These are phyloP conservation scores for Saccostrea cuccullata DNA, from an alignment of 1,140 invertebrate species.

Conservation along the genomic window DNA sequence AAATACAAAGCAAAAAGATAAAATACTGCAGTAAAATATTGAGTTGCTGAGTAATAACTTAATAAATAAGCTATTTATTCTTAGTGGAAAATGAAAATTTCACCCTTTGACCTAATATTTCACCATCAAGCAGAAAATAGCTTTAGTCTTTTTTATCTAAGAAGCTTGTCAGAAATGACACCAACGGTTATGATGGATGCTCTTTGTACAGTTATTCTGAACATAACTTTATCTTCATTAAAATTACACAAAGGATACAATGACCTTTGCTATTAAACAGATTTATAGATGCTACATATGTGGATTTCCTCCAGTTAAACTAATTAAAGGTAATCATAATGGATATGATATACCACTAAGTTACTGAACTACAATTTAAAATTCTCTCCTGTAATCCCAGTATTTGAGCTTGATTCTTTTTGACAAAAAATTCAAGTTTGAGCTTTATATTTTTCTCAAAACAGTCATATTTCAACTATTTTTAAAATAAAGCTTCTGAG, in stretches of 20 bases:
- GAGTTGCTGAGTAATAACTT: too few species aligned
- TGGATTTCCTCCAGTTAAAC: not conserved
- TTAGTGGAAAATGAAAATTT: not conserved
- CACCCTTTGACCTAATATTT: not conserved
- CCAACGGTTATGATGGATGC: not conserved
- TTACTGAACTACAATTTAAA: not conserved
- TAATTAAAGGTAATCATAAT: not conserved
- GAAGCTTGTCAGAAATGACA: constrained; percentile 26
- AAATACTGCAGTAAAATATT: too few species aligned
- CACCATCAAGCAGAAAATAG: not conserved
- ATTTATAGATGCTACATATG: not conserved
- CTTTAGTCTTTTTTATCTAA: not conserved
- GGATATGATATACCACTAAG: not conserved
- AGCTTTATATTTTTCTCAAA: too few species aligned
- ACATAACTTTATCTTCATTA: constrained; percentile 1
- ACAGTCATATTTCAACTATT: too few species aligned
- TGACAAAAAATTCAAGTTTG: too few species aligned
- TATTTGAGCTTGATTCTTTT: too few species aligned
- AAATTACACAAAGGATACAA: not conserved
- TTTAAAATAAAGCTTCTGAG: too few species aligned
- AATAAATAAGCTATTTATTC: not conserved
- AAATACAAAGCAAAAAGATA: too few species aligned
- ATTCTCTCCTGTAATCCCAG: too few species aligned
- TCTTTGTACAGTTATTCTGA: not conserved
- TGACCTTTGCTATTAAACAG: not conserved